A percentile compares a stretch with the other conserved stretches of the same genome.
phyloP scores from a whole-genome alignment of 1,140 invertebrate species.

The Colletes gigas region DNA sequence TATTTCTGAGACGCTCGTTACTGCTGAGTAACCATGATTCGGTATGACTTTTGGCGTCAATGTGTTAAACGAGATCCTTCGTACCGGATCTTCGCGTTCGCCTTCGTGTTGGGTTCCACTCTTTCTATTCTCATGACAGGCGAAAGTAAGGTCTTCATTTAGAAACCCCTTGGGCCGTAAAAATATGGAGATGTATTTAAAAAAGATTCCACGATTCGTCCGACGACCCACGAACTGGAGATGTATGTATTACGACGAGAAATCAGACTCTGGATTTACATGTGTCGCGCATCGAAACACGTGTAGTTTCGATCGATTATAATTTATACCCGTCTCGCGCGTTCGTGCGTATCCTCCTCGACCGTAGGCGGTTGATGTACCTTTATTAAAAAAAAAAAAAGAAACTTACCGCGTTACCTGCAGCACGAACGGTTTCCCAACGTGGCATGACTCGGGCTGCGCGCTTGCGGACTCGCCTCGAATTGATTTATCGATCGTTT shows the following conservation, averaged over 20 bases:
- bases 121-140: neutral
- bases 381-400: neutral
- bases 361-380: conserved; percentile 11
- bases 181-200: conserved; percentile 41
- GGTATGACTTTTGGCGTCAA: no score
- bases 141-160: conserved; percentile 29
- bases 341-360: conserved; percentile 18
- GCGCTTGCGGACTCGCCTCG: conserved; percentile 56
- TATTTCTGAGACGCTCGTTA: no score
- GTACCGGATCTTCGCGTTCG: neutral
- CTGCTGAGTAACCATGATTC: no score
- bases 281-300: conserved; percentile 21
- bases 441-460: conserved; percentile 22
- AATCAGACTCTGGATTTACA: conserved; percentile 7
- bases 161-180: neutral
- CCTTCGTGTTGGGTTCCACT: neutral
- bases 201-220: neutral
- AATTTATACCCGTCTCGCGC: conserved; percentile 29
- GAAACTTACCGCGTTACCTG: conserved; percentile 28
- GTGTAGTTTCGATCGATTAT: conserved; percentile 39
- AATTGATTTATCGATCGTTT: conserved; percentile 67
- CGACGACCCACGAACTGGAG: neutral
- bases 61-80: neutral
- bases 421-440: conserved; percentile 31
- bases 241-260: conserved; percentile 1